Evolutionary conservation across 2,113 vertebrate genomes (phyloP), one percentile per base, ranked within the genome.

Genomic region (Lophius piscatorius): DNA sequence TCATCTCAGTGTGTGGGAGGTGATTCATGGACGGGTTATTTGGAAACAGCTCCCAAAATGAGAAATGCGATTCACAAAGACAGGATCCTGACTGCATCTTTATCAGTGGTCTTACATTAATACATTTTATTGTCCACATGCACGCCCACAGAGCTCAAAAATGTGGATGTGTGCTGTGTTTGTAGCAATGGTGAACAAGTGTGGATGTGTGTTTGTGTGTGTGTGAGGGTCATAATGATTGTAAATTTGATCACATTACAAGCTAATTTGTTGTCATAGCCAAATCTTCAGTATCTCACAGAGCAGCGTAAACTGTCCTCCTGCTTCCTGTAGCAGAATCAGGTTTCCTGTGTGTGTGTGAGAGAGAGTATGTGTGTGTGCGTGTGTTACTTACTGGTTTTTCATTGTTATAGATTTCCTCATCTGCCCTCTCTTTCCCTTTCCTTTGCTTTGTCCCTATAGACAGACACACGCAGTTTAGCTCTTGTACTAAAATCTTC

Each of bases 321-420:
- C 85, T 87, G 76, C 81, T 86, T 86, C 83, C 82, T 84, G 47
- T 31, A 42, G 65, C 59, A 56, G 66, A 50, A 49, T 31, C 70
- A 62, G 59, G 45, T 64, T 84, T 87, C 82, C 82, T 84, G 50
- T 13, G 21, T 49, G 44, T 50, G 56, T 56, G 55, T 63, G 35
- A 60, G 35, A 50, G 47, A 63, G 24, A 64, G 39, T 70, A 8
- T 24, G 38, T 36, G 44, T 29, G 57, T 57, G 24, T 36, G 12
- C 33, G 18, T 62, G 45, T 33, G 20, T 59, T 36, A 14, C 46
- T 42, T 35, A 33, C 52, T 59, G 3, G 35, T 66, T 73, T 49
- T 50, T 66, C 75, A 77, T 79, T 82, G 80, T 84, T 74, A 21
- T 46, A 71, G 36, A 65, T 75, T 74, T 85, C 70, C 77, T 81